Evolutionary conservation across 2,888 invertebrate species (phyloP), one percentile per base, ranked within the genome.

Genomic region (Thyatira batis): DNA sequence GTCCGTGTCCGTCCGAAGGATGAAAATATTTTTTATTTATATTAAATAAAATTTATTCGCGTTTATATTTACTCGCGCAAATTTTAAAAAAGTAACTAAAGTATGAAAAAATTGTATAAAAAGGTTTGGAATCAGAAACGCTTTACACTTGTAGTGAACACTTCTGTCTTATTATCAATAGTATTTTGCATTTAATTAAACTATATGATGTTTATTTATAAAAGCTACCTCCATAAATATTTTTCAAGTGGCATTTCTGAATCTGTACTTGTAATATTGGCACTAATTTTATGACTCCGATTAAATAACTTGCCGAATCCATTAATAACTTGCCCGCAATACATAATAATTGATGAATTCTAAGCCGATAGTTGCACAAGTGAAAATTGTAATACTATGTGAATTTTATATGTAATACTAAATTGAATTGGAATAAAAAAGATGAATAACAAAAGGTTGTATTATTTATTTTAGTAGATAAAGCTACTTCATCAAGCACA

Each of bases 1-100:
- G 74, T 73, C 74, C 63, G 54, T 70, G 55, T 78, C 83, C 84
- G 84, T 84, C 84, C 84, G 65, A 68, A 68, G 77, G 71, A 71
- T 72, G 63, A 58, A 60, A 62, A 65, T 57, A 65, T 60, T 61
- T 58, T 65, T 63, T 68, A 67, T 63, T 62, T 61, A 60, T 60
- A 57, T 58, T 49, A 54, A n/a, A 25, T 57, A 50, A 49, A 33
- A 52, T 48, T 54, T 57, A 59, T 30, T 57, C 58, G 61, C 56
- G 46, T 39, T 39, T 39, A 39, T 39, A 17, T 39, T 39, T 39
- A 39, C 17, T 39, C 39, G 39, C 39, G 39, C 39, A 39, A 39
- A 39, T 39, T 39, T 39, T 39, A 39, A 39, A 39, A 17, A 17
- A 33, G 13, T 5, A 13, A 33, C 4, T 10, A 30, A 4, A 23